Conservation (phyloP, 2,888 invertebrate genomes). For the Thera obeliscata region DNA sequence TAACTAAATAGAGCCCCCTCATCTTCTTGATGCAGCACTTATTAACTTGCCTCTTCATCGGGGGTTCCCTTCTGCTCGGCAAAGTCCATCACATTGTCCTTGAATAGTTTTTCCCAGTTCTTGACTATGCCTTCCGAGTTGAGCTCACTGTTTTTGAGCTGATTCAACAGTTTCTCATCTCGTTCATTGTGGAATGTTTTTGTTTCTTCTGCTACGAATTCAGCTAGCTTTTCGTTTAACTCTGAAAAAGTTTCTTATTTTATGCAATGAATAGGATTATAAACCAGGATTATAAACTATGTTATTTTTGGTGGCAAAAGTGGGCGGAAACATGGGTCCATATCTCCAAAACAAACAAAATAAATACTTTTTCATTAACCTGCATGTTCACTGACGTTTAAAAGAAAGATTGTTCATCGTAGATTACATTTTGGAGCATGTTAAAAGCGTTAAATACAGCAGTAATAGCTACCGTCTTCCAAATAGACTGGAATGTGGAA, state of each 20-base stretch:
- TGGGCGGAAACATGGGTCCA: constrained; percentile 12
- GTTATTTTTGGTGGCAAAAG: constrained; percentile 8
- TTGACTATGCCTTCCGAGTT: constrained; percentile 91
- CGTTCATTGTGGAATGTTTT: constrained; percentile 87
- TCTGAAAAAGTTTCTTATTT: constrained; percentile 67
- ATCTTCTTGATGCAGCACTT: too few species aligned
- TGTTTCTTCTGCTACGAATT: constrained; percentile 88
- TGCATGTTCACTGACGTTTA: background rate
- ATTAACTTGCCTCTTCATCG: constrained; percentile 86
- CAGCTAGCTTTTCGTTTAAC: constrained; percentile 83
- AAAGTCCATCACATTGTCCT: constrained; percentile 92
- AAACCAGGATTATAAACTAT: background rate
- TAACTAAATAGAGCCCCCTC: too few species aligned
- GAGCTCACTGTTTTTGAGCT: constrained; percentile 85
- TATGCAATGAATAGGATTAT: too few species aligned
- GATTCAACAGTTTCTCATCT: constrained; percentile 85
- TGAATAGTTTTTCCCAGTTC: constrained; percentile 91
- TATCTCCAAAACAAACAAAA: too few species aligned
- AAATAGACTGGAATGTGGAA: constrained; percentile 89
- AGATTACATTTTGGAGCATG: background rate
- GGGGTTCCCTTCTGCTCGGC: constrained; percentile 92
- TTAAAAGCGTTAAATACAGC: background rate
- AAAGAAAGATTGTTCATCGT: background rate
- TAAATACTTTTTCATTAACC: background rate
- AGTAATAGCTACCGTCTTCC: constrained; percentile 73